These are phyloP conservation scores for Drosophila histrio DNA, from an alignment of 2,888 invertebrate species.

Conservation along the genomic window DNA sequence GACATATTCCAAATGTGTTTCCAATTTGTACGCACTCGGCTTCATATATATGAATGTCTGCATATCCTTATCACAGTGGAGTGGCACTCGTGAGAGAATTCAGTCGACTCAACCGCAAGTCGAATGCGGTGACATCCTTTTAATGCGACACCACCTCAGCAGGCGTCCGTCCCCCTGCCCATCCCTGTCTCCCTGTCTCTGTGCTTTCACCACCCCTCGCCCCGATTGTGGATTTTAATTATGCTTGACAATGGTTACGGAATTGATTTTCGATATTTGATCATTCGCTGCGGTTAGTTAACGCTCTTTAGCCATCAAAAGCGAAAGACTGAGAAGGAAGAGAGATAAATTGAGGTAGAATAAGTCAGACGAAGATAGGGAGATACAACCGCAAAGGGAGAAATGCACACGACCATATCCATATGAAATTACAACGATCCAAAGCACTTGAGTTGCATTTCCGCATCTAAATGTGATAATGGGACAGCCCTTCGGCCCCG, in stretches of 20 bases:
- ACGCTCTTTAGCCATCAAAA: conserved; percentile 70
- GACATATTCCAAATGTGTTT: conserved; percentile 73
- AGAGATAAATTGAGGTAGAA: neutral
- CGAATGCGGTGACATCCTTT: conserved; percentile 75
- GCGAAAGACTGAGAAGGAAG: conserved; percentile 1
- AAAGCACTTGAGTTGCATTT: conserved; percentile 70
- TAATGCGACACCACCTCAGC: conserved; percentile 78
- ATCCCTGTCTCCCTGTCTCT: neutral
- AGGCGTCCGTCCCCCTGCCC: conserved; percentile 58
- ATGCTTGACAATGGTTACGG: conserved; percentile 75
- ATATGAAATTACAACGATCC: conserved; percentile 67
- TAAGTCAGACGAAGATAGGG: neutral
- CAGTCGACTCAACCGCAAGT: conserved; percentile 69
- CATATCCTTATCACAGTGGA: conserved; percentile 73
- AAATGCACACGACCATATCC: conserved; percentile 39
- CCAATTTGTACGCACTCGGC: conserved; percentile 68
- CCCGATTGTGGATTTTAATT: conserved; percentile 71
- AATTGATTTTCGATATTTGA: conserved; percentile 81
- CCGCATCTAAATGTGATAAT: conserved; percentile 58
- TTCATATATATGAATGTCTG: neutral
- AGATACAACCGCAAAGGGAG: conserved; percentile 32
- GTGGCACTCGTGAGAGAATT: conserved; percentile 81
- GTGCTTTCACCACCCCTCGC: conserved; percentile 45
- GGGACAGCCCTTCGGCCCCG: conserved; percentile 20
- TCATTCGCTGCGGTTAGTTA: conserved; percentile 80